A percentile compares a stretch with the other conserved stretches of the same genome.
These are phyloP conservation scores for Rhineura floridana DNA, from an alignment of 2,113 vertebrate species.

Conservation along the genomic window DNA sequence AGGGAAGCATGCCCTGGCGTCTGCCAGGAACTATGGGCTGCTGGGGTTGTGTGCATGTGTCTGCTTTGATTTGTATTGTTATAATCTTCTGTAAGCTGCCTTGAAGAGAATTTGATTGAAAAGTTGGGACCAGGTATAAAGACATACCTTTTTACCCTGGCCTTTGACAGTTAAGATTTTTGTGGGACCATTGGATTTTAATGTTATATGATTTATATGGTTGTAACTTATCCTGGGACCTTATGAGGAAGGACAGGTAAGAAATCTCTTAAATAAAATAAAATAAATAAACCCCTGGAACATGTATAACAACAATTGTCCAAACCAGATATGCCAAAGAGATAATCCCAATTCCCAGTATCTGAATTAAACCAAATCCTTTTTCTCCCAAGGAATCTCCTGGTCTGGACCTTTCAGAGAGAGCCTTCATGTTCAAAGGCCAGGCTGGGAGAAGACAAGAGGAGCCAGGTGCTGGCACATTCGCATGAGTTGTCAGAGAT, in stretches of 20 bases:
- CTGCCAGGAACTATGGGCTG: not conserved
- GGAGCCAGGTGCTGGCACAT: not conserved
- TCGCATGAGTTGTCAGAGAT: not conserved
- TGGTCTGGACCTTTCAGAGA: not conserved
- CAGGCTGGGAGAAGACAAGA: not conserved
- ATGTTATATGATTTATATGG: too few relatives aligned
- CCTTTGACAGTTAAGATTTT: too few relatives aligned
- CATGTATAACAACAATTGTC: not conserved
- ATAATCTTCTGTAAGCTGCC: too few relatives aligned
- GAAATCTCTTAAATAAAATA: not conserved
- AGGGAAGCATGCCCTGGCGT: not conserved
- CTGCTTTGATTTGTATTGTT: not conserved
- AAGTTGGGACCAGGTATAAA: not conserved
- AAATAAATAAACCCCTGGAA: not conserved
- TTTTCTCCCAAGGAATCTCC: not conserved
- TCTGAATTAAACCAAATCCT: not conserved
- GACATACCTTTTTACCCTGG: too few relatives aligned
- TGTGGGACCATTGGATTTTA: too few relatives aligned
- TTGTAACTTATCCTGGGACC: too few relatives aligned
- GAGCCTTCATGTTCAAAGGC: not conserved
- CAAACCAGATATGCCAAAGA: not conserved
- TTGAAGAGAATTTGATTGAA: not conserved
- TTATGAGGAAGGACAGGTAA: too few relatives aligned
- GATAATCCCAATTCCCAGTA: not conserved
- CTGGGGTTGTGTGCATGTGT: not conserved